Evolutionary conservation across 2,888 invertebrate genomes (phyloP), one percentile per base, ranked within the genome.

Genomic region (Nowickia ferox): DNA sequence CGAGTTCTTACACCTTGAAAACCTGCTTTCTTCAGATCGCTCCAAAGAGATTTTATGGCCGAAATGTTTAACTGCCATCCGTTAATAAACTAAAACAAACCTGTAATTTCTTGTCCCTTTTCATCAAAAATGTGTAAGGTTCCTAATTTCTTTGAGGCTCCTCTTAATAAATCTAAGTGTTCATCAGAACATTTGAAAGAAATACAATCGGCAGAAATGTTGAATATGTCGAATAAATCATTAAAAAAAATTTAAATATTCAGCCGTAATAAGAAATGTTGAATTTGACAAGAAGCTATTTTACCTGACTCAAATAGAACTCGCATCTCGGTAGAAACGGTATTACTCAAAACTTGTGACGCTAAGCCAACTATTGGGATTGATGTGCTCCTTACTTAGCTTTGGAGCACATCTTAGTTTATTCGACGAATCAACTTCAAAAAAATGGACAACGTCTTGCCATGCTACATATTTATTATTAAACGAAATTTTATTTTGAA

Each of bases 231-330:
- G 19, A 78, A 78, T 11, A 78, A 53, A 42, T 53, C 61, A 46
- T 84, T 74, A 48, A 83, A 44, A 78, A n/a, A 74, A 78, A 13
- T 59, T 59, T 57, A 44, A 51, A 74, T 51, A 74, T 48, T 78
- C 61, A 9, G 74, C 59, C 2, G 78, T 84, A 44, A 74, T 74
- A 1, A 59, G 15, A 42, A 74, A 72, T 9, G 17, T 40, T 11
- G 15, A n/a, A 53, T 17, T 38, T 69, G 9, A 15, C n/a, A 42
- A 40, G 15, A 10, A 55, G 13, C 11, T 30, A 71, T n/a, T 57
- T 71, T 71, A 0, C 44, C 71, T 30, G 57, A 71, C 11, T 42
- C 30, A 22, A 46, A 22, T 22, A 65, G 11, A 6, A n/a, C 19
- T 55, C 53, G 55, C 69, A 69, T 69, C 2, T 19, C 13, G 11